Percentiles rank a stretch among this genome's conserved stretches.
Conservation (phyloP, 30 jellyfish, hydroid and myxozoan species). For the Catostylus mosaicus region DNA sequence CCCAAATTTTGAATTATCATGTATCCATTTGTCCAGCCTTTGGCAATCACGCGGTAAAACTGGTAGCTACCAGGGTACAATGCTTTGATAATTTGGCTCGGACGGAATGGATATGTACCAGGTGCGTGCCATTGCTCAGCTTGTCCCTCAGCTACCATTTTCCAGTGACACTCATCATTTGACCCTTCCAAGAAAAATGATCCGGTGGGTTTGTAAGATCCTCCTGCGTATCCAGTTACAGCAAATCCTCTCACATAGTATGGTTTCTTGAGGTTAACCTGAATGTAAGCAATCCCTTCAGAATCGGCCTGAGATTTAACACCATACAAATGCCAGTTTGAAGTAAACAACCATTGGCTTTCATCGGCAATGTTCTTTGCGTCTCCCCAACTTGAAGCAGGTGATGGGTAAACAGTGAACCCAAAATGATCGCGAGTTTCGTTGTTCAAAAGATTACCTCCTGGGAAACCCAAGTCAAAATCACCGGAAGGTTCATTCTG, state of each 20-base stretch:
- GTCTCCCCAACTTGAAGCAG: not conserved
- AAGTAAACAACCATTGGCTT: not conserved
- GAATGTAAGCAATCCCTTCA: conserved; percentile 29
- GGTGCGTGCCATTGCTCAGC: conserved; percentile 32
- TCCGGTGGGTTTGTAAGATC: conserved; percentile 15
- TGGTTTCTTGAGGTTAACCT: conserved; percentile 17
- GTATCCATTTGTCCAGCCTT: conserved; percentile 47
- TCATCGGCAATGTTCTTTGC: not conserved
- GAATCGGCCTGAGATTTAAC: conserved; percentile 6
- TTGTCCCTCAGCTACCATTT: conserved; percentile 17
- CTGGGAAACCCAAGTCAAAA: not conserved
- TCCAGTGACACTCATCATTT: conserved; percentile 8
- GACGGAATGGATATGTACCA: conserved; percentile 49
- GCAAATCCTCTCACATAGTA: conserved; percentile 29
- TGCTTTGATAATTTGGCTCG: conserved; percentile 17
- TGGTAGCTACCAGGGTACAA: not conserved
- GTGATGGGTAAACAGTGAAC: conserved; percentile 27
- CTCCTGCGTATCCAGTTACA: conserved; percentile 18
- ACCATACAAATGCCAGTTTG: not conserved
- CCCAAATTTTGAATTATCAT: conserved; percentile 48
- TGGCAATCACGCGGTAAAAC: conserved; percentile 43
- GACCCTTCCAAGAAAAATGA: conserved; percentile 30
- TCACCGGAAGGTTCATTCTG: not conserved
- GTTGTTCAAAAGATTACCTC: not conserved
- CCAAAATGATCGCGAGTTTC: conserved; percentile 8